A percentile compares a stretch with the other conserved stretches of the same genome.
Evolutionary conservation across 2,797 vertebrate species (phyloP).

Genomic region (Mallotus villosus): DNA sequence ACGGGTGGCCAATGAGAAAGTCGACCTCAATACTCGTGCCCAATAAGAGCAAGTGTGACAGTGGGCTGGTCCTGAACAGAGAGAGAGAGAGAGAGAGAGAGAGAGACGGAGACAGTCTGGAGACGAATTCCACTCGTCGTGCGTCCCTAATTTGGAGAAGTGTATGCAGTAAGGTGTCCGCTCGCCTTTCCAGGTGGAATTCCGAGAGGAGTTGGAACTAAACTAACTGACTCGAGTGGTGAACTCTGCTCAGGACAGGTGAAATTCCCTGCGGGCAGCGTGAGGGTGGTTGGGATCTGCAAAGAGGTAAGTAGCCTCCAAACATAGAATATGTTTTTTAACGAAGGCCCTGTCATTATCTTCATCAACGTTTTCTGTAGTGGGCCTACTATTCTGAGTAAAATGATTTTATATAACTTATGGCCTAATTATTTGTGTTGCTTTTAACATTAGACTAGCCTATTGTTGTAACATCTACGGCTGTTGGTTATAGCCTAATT

Average conservation of each 20-base stretch:
- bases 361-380: too few species aligned
- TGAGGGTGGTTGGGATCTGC: constrained; percentile 59
- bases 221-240: constrained; percentile 69
- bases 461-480: background rate
- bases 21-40: constrained; percentile 24
- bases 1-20: constrained; percentile 55
- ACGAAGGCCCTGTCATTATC: too few species aligned
- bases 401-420: too few species aligned
- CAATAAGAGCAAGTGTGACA: constrained; percentile 55
- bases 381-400: too few species aligned
- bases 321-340: background rate
- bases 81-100: background rate
- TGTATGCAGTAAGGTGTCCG: constrained; percentile 72
- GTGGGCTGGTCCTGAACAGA: constrained; percentile 60
- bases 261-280: constrained; percentile 70
- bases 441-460: too few species aligned
- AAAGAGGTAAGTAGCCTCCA: constrained; percentile 32
- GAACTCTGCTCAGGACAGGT: constrained; percentile 73
- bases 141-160: constrained; percentile 73
- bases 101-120: constrained; percentile 61
- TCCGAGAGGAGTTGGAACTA: constrained; percentile 68
- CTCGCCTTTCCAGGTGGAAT: constrained; percentile 74
- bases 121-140: constrained; percentile 75
- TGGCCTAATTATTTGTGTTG: too few species aligned
- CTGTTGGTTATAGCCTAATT: background rate